Evolutionary conservation across 2,113 vertebrate species (phyloP), one percentile per base, ranked within the genome.

Genomic region (Jaculus jaculus): DNA sequence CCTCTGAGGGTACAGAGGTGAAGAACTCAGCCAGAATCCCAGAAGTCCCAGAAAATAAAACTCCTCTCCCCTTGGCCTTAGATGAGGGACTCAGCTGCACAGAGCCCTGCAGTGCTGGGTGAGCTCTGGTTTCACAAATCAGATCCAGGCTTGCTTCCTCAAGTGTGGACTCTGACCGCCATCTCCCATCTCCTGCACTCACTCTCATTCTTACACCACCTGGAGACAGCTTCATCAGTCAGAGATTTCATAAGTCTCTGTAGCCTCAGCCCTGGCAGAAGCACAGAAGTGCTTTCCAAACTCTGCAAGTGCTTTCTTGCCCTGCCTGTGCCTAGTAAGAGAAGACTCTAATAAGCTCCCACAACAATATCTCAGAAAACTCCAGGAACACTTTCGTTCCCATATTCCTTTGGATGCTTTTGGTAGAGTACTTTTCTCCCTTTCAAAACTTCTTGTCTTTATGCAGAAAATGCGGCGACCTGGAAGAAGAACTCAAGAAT

Each of bases 401-500:
- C 10, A 1, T 94, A 93, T 96, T 96, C 95, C 89, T 87, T 18
- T 24, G 21, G 63, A 89, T 65, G 66, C n/a, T 23, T 21, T 39
- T 2, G 84, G 66, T 42, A 63, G 69, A 15, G 4, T 5, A 26
- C 34, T 51, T 91, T 47, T 83, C 58, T 87, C 42, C 34, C 71
- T 60, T 21, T 24, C 30, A 74, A 90, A 54, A 61, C 60, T 37
- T 80, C 73, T 89, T 96, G 3, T 16, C 74, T 65, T 17, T 51
- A 51, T 17, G 0, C 81, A 99, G 99, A 80, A 99, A 99, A 97
- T 99, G 99, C 23, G 97, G 98, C 2, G 99, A 99, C 96, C 97
- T 99, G 84, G 99, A 99, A 79, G 99, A 99, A 92, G 99, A 99
- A 89, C 97, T 99, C 79, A 99, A 99, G 98, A 99, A 99, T 0